Evolutionary conservation across 2,113 vertebrate species (phyloP).

Genomic region (Podarcis muralis): DNA sequence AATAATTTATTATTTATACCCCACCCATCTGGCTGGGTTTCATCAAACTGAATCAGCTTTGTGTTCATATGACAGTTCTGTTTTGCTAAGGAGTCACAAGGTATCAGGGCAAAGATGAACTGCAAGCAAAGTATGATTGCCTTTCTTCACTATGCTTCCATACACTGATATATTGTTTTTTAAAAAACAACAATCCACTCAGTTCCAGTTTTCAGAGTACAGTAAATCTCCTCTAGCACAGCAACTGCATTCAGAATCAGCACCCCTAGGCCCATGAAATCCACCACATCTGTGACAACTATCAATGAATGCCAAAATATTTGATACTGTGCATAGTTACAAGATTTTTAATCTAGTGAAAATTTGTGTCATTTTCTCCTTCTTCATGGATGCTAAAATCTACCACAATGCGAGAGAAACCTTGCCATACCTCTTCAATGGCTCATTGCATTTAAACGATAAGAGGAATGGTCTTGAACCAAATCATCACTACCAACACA

Average conservation of each 20-base stretch:
- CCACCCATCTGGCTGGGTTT: no score
- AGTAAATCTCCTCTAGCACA: conserved; percentile 49
- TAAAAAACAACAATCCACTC: conserved; percentile 26
- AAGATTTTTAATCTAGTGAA: conserved; percentile 16
- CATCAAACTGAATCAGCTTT: no score
- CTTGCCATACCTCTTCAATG: background rate
- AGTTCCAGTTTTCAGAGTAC: conserved; percentile 1
- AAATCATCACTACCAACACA: background rate
- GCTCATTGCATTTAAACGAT: background rate
- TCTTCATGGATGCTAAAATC: fast-evolving
- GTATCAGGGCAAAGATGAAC: background rate
- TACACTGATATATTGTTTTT: background rate
- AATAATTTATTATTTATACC: no score
- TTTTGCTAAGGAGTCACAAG: no score
- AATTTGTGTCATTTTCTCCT: background rate
- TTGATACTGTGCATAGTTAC: conserved; percentile 35
- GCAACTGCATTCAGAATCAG: conserved; percentile 45
- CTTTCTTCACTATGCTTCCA: background rate
- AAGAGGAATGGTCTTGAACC: background rate
- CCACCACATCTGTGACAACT: conserved; percentile 38
- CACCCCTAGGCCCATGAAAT: conserved; percentile 44
- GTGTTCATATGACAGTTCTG: no score
- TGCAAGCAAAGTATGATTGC: background rate
- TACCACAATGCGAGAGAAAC: background rate
- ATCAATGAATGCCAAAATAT: conserved; percentile 30